Percentiles rank a stretch among this genome's conserved stretches.
These are phyloP conservation scores for Calephelis perditalis DNA, from an alignment of 2,888 invertebrate species.

Conservation along the genomic window DNA sequence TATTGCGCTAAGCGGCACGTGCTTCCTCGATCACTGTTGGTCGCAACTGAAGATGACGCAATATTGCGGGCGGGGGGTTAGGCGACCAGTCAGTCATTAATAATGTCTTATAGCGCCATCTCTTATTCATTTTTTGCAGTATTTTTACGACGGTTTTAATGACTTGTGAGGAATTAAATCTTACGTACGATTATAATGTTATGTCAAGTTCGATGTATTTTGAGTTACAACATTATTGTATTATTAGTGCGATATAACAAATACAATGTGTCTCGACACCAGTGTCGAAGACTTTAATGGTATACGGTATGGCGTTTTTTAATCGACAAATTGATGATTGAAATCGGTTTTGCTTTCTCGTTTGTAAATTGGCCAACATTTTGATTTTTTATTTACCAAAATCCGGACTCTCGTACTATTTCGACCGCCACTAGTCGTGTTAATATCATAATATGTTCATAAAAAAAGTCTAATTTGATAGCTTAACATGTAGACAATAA, in stretches of 20 bases:
- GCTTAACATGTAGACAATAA: too few relatives aligned
- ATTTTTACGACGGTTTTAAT: slow-evolving; percentile 13
- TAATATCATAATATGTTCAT: too few relatives aligned
- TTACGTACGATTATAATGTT: slow-evolving; percentile 9
- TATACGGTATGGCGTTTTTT: too few relatives aligned
- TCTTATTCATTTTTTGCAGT: slow-evolving; percentile 12
- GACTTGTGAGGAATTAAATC: slow-evolving; percentile 15
- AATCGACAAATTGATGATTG: too few relatives aligned
- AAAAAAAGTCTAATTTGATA: too few relatives aligned
- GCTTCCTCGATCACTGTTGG: slow-evolving; percentile 16
- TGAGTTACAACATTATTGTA: slow-evolving; percentile 13
- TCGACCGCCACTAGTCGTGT: too few relatives aligned
- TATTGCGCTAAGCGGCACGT: slow-evolving; percentile 15
- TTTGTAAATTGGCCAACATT: too few relatives aligned
- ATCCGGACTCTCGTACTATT: too few relatives aligned
- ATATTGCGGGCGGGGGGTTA: background rate
- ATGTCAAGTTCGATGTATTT: slow-evolving; percentile 10
- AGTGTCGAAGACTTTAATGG: too few relatives aligned
- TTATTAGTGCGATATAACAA: background rate
- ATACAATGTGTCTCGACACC: too few relatives aligned
- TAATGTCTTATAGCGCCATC: slow-evolving; percentile 11
- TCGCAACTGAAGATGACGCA: slow-evolving; percentile 15
- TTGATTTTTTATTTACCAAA: too few relatives aligned
- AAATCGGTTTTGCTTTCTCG: too few relatives aligned
- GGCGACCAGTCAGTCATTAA: slow-evolving; percentile 7